These are phyloP conservation scores for Chauna torquata DNA, from an alignment of 2,113 vertebrate species.

Conservation along the genomic window DNA sequence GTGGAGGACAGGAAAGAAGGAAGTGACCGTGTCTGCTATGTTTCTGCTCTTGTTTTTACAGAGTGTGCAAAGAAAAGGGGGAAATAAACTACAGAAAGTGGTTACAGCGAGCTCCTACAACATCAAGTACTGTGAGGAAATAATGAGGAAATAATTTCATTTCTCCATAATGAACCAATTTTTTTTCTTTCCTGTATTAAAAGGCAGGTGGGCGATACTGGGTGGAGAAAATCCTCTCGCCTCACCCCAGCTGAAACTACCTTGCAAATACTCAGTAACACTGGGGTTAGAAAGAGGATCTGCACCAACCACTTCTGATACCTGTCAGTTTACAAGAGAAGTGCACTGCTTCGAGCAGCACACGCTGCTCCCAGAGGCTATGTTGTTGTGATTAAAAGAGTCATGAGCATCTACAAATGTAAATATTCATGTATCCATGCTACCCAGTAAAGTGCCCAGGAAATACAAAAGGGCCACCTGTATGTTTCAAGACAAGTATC, in stretches of 20 bases:
- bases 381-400: background rate
- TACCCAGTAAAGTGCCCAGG: background rate
- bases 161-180: background rate
- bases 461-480: background rate
- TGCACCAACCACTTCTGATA: background rate
- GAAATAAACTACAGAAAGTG: background rate
- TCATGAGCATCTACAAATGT: background rate
- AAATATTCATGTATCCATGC: background rate
- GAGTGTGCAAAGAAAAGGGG: background rate
- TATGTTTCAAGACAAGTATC: background rate
- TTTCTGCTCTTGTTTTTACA: constrained; percentile 18
- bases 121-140: background rate
- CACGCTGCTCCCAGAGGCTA: background rate
- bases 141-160: background rate
- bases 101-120: background rate
- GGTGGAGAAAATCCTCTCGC: background rate
- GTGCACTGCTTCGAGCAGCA: background rate
- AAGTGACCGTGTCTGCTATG: background rate
- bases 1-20: constrained; percentile 36
- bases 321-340: no score
- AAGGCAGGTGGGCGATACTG: background rate
- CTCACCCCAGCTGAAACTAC: background rate
- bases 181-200: background rate
- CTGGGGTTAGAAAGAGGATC: background rate
- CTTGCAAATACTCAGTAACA: background rate